phyloP scores from a whole-genome alignment of 2,113 vertebrate species.

The Hiodon alosoides region DNA sequence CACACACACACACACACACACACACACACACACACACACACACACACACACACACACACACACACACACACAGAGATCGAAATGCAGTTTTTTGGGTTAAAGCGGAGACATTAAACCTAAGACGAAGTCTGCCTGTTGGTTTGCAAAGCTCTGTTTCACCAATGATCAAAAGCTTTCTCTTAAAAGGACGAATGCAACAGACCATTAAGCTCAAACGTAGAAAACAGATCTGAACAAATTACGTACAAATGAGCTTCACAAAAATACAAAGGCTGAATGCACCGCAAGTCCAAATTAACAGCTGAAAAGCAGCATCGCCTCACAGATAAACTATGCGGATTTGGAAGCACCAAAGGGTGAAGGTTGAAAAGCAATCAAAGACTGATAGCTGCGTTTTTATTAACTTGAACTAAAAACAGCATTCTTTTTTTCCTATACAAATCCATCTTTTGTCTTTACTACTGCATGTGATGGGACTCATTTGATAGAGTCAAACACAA shows the following conservation, averaged over 20 bases:
- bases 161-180: not conserved
- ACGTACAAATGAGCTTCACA: not conserved
- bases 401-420: too few species aligned
- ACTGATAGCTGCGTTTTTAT: not conserved
- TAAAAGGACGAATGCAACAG: not conserved
- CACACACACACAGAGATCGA: too few species aligned
- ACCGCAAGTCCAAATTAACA: not conserved
- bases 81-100: too few species aligned
- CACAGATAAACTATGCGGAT: too few species aligned
- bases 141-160: not conserved
- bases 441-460: too few species aligned
- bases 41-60: too few species aligned
- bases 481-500: too few species aligned
- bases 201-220: slow-evolving; percentile 3
- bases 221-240: slow-evolving; percentile 9
- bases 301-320: not conserved
- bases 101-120: slow-evolving; percentile 30
- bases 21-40: too few species aligned
- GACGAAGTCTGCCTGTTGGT: not conserved
- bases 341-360: not conserved
- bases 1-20: too few species aligned
- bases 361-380: not conserved
- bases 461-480: too few species aligned
- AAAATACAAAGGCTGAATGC: not conserved
- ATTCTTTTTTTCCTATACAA: too few species aligned